phyloP scores from a whole-genome alignment of 2,888 invertebrate species.

The Phengaris arion region DNA sequence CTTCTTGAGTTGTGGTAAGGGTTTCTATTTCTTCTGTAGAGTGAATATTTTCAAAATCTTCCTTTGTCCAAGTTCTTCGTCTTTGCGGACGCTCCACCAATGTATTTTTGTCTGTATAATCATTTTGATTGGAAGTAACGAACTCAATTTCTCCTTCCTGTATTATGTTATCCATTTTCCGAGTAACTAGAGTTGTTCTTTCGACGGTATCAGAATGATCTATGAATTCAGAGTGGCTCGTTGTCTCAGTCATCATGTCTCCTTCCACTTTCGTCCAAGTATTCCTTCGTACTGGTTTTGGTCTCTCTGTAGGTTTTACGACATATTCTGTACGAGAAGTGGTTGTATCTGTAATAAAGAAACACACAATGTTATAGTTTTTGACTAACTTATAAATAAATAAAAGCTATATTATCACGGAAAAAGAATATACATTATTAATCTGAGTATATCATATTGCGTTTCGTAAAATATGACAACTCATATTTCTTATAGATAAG shows the following conservation, averaged over 20 bases:
- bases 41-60: slow-evolving; percentile 85
- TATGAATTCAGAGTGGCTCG: slow-evolving; percentile 82
- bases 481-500: too few relatives aligned
- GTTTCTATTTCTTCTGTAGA: slow-evolving; percentile 77
- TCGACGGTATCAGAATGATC: slow-evolving; percentile 81
- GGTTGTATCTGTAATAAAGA: slow-evolving; percentile 80
- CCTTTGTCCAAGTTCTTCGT: slow-evolving; percentile 85
- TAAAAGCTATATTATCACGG: too few relatives aligned
- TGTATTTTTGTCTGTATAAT: slow-evolving; percentile 80
- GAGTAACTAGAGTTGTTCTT: slow-evolving; percentile 79
- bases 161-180: slow-evolving; percentile 82
- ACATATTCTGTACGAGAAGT: slow-evolving; percentile 85
- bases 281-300: slow-evolving; percentile 83
- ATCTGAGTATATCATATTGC: too few relatives aligned
- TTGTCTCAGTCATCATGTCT: slow-evolving; percentile 85
- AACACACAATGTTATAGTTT: slow-evolving; percentile 14
- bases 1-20: slow-evolving; percentile 84
- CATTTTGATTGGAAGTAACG: slow-evolving; percentile 82
- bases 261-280: slow-evolving; percentile 89
- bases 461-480: too few relatives aligned
- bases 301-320: slow-evolving; percentile 82
- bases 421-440: too few relatives aligned
- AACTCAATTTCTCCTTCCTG: slow-evolving; percentile 84
- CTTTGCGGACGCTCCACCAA: slow-evolving; percentile 80
- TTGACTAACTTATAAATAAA: too few relatives aligned